These are phyloP conservation scores for Xylocopa sonorina DNA, from an alignment of 1,140 invertebrate genomes.

Conservation along the genomic window DNA sequence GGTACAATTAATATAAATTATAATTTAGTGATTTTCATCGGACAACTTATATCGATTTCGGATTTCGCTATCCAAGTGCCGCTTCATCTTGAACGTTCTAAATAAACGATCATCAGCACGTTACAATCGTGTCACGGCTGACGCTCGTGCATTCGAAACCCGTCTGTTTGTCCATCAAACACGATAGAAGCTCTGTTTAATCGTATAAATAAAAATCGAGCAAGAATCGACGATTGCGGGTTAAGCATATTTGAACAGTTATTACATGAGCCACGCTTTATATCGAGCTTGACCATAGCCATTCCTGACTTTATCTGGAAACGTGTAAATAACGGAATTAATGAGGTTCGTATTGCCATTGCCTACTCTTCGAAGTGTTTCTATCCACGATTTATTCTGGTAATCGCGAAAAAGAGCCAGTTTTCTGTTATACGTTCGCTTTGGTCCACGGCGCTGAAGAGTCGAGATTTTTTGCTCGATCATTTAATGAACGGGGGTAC, in stretches of 20 bases:
- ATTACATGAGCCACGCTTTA: conserved; percentile 23
- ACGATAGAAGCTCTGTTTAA: background rate
- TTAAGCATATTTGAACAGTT: conserved; percentile 50
- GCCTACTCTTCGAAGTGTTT: background rate
- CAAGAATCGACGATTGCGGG: conserved; percentile 31
- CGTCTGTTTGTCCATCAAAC: conserved; percentile 25
- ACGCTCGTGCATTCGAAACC: background rate
- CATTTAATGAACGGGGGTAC: background rate
- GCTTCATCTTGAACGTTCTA: background rate
- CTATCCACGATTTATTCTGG: background rate
- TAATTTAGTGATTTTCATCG: no score
- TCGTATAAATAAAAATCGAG: conserved; percentile 34
- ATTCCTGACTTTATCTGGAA: background rate
- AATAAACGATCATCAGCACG: background rate
- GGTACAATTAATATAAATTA: no score
- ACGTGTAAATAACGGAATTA: conserved; percentile 47
- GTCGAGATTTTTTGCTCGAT: no score
- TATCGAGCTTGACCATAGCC: conserved; percentile 34
- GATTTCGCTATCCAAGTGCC: background rate
- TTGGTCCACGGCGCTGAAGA: no score
- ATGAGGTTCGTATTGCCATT: background rate
- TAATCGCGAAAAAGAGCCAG: background rate
- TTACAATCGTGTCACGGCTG: background rate
- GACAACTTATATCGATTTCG: no score
- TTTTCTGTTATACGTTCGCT: background rate